Conservation (phyloP, 2,888 invertebrate genomes). For the Selenia dentaria region DNA sequence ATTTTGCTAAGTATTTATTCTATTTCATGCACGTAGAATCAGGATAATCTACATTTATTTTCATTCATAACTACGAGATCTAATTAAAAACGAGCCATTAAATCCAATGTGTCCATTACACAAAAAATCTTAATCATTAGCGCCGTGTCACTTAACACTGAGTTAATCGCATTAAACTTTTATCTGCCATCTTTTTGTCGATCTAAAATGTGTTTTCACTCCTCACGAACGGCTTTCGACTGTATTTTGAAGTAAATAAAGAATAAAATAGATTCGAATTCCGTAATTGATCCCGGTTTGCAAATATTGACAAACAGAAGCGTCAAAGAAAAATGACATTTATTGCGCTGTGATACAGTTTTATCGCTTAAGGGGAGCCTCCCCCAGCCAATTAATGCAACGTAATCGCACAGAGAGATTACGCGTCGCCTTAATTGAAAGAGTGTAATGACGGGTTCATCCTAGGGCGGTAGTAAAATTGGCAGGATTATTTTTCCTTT, state of each 20-base stretch:
- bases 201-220: constrained; percentile 46
- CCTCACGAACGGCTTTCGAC: constrained; percentile 33
- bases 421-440: constrained; percentile 75
- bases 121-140: constrained; percentile 69
- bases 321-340: constrained; percentile 42
- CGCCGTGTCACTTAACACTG: constrained; percentile 71
- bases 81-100: constrained; percentile 19
- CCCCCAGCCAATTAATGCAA: constrained; percentile 80
- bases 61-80: constrained; percentile 4
- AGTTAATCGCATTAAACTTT: constrained; percentile 77
- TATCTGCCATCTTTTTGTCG: constrained; percentile 77
- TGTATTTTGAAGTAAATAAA: constrained; percentile 36
- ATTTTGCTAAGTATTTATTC: too few species aligned
- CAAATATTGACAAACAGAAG: constrained; percentile 69
- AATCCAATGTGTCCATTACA: constrained; percentile 20
- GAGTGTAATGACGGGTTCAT: constrained; percentile 59
- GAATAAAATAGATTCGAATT: constrained; percentile 36
- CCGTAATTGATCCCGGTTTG: constrained; percentile 57
- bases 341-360: constrained; percentile 42
- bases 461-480: constrained; percentile 33
- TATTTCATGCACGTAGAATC: too few species aligned
- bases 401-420: constrained; percentile 81
- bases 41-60: constrained; percentile 8
- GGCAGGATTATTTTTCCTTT: constrained; percentile 29
- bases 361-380: constrained; percentile 36